Conservation (phyloP, 2,888 invertebrate genomes). For the Germaria angustata region DNA sequence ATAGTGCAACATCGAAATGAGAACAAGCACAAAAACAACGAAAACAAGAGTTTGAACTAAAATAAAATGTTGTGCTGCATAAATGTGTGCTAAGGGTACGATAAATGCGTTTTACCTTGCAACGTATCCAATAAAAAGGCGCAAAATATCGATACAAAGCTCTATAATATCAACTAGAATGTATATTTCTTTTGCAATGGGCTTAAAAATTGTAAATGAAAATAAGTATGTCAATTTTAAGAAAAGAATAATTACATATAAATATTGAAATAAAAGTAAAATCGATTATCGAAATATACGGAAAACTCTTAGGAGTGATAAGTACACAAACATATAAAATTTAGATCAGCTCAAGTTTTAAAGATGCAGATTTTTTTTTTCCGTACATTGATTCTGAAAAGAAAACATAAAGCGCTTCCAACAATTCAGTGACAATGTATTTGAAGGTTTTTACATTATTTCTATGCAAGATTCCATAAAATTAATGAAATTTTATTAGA, state of each 20-base stretch:
- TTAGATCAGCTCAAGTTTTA: not conserved
- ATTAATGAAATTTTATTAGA: too few species aligned
- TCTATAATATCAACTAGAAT: not conserved
- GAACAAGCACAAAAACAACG: constrained; percentile 24
- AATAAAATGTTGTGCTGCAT: constrained; percentile 34
- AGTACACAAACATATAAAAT: not conserved
- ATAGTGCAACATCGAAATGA: constrained; percentile 18
- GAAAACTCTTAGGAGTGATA: not conserved
- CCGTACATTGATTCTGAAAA: too few species aligned
- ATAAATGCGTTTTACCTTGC: constrained; percentile 50
- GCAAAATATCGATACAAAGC: not conserved
- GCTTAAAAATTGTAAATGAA: not conserved
- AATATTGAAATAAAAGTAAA: constrained; percentile 13
- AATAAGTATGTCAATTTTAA: constrained; percentile 4
- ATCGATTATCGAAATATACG: constrained; percentile 22
- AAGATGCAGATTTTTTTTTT: not conserved
- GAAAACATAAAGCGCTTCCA: too few species aligned
- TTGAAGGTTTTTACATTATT: too few species aligned
- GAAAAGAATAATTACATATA: not conserved
- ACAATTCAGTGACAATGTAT: too few species aligned
- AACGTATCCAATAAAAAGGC: constrained; percentile 20
- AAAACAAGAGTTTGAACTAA: constrained; percentile 19
- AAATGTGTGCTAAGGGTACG: constrained; percentile 61
- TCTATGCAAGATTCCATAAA: too few species aligned
- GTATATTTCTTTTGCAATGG: not conserved